Percentiles rank a stretch among this genome's conserved stretches.
phyloP scores from a whole-genome alignment of 2,888 invertebrate species.

The Eledona agricola region DNA sequence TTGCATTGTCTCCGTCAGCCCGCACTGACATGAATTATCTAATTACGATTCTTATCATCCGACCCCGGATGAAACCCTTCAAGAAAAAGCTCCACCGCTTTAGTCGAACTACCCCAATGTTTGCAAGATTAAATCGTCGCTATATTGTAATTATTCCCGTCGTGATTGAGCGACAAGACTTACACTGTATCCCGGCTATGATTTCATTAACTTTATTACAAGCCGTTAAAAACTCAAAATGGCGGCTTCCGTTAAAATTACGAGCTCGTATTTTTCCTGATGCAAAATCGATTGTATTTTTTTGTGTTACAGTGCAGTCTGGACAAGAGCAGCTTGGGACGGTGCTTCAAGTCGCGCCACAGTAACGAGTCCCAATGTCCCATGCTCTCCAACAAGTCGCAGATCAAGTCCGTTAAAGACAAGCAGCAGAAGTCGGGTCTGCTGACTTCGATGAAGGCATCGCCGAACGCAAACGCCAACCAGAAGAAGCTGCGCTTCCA shows the following conservation, averaged over 20 bases:
- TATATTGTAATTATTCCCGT: too few species aligned
- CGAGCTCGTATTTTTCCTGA: conserved; percentile 24
- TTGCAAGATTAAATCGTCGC: conserved; percentile 5
- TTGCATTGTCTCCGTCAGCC: not conserved
- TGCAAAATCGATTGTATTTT: conserved; percentile 7
- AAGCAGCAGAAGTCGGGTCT: conserved; percentile 57
- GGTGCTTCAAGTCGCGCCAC: conserved; percentile 73
- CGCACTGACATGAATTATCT: conserved; percentile 4
- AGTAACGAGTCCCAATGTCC: conserved; percentile 82
- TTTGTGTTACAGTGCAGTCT: conserved; percentile 75
- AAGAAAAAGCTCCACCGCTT: too few species aligned
- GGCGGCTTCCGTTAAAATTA: conserved; percentile 9
- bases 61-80: too few species aligned
- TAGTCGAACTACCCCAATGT: too few species aligned
- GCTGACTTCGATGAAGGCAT: conserved; percentile 61
- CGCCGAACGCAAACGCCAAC: conserved; percentile 63
- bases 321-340: conserved; percentile 69
- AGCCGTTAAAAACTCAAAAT: conserved; percentile 19
- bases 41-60: conserved; percentile 14
- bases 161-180: too few species aligned
- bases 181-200: conserved; percentile 3
- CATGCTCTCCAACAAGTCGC: conserved; percentile 65
- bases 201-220: conserved; percentile 20
- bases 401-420: conserved; percentile 55
- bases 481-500: conserved; percentile 86